These are phyloP conservation scores for Protaetia brevitarsis DNA, from an alignment of 1,140 invertebrate species.

Conservation along the genomic window DNA sequence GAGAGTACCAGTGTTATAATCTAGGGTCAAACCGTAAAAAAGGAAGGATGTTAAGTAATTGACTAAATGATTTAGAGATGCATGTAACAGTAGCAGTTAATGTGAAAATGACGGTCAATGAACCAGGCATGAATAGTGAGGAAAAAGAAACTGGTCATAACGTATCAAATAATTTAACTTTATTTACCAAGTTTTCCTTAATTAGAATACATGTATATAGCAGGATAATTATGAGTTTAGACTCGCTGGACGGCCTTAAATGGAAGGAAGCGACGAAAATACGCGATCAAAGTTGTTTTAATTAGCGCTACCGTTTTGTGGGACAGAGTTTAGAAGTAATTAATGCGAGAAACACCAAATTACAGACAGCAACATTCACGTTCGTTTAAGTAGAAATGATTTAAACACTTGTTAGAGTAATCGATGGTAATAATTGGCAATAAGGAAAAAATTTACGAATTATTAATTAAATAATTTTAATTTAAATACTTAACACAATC, in stretches of 20 bases:
- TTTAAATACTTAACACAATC: too few species aligned
- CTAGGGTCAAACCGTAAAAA: too few species aligned
- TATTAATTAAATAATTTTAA: too few species aligned
- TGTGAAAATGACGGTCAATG: background rate
- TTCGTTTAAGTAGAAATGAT: too few species aligned
- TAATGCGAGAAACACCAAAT: background rate
- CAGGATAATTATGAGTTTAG: background rate
- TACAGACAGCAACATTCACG: too few species aligned
- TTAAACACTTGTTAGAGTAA: too few species aligned
- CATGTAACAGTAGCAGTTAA: too few species aligned
- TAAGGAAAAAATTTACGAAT: too few species aligned
- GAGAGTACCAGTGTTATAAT: background rate
- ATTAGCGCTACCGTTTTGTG: background rate
- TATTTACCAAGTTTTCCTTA: background rate
- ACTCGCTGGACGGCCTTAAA: background rate
- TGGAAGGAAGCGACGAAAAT: background rate
- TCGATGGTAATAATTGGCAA: too few species aligned
- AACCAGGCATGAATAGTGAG: background rate
- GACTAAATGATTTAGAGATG: conserved; percentile 5
- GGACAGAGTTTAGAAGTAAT: background rate
- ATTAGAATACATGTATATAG: background rate
- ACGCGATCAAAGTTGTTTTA: background rate
- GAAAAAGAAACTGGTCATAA: background rate
- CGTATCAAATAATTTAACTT: background rate
- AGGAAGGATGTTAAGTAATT: conserved; percentile 17